Percentiles rank a stretch among this genome's conserved stretches.
phyloP scores from a whole-genome alignment of 2,888 invertebrate genomes.

The Zaprionus lineosus region DNA sequence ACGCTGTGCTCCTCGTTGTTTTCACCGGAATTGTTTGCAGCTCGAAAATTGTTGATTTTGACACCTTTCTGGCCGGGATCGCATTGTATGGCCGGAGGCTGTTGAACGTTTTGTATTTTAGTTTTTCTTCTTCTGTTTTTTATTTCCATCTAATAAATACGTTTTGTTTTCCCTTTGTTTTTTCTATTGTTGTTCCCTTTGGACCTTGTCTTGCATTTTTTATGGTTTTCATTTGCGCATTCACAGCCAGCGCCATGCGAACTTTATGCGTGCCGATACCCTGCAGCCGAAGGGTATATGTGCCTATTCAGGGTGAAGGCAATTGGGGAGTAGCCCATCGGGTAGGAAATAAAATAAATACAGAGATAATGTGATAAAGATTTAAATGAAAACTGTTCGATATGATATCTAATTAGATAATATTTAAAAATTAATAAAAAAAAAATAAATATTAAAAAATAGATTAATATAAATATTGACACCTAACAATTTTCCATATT shows the following conservation, averaged over 20 bases:
- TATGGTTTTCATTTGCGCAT: conserved; percentile 66
- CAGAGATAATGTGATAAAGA: no score
- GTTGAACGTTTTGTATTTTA: no score
- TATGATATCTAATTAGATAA: no score
- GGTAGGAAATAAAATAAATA: no score
- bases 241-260: conserved; percentile 38
- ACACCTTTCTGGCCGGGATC: conserved; percentile 74
- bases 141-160: conserved; percentile 75
- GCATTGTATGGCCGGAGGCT: conserved; percentile 57
- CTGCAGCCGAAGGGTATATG: neutral
- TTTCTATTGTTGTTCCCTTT: conserved; percentile 18
- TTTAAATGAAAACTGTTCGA: no score
- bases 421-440: no score
- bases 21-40: conserved; percentile 75
- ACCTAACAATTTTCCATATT: no score
- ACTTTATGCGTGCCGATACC: conserved; percentile 40
- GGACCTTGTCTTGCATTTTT: conserved; percentile 64
- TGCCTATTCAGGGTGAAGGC: no score
- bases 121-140: no score
- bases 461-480: no score
- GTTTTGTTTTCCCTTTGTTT: conserved; percentile 40
- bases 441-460: no score
- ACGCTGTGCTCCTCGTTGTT: conserved; percentile 72
- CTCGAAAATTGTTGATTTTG: conserved; percentile 80
- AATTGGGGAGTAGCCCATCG: no score